Conservation (phyloP, 2,888 invertebrate species). For the Schrankia costaestrigalis region DNA sequence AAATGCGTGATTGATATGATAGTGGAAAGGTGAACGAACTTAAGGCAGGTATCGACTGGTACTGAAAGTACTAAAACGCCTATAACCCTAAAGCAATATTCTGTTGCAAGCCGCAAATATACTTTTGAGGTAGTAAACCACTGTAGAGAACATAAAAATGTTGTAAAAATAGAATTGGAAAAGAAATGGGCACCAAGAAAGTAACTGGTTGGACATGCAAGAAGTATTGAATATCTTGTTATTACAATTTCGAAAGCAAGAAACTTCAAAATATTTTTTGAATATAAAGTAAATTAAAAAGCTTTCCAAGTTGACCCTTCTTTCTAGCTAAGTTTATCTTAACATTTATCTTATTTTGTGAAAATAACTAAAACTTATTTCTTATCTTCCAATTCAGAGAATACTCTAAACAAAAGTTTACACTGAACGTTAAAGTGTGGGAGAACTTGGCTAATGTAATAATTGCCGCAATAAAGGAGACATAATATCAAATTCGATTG, state of each 20-base stretch:
- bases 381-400: conserved; percentile 61
- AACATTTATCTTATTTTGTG: conserved; percentile 69
- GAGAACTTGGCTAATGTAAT: no score
- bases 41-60: conserved; percentile 46
- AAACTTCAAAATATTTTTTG: no score
- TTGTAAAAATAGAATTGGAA: conserved; percentile 53
- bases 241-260: no score
- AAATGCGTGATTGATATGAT: conserved; percentile 47
- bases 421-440: conserved; percentile 23
- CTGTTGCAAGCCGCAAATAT: conserved; percentile 56
- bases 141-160: conserved; percentile 44
- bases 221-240: no score
- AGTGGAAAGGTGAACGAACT: conserved; percentile 53
- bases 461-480: no score
- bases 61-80: conserved; percentile 56
- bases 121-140: conserved; percentile 57
- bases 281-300: conserved; percentile 35
- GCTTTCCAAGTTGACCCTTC: conserved; percentile 51
- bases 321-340: conserved; percentile 53
- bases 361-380: conserved; percentile 55
- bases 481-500: no score
- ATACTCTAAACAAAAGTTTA: conserved; percentile 38
- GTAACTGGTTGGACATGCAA: conserved; percentile 4
- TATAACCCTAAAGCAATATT: conserved; percentile 54
- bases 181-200: conserved; percentile 30